Evolutionary conservation across 2,113 vertebrate species (phyloP).

Genomic region (Echinops telfairi): DNA sequence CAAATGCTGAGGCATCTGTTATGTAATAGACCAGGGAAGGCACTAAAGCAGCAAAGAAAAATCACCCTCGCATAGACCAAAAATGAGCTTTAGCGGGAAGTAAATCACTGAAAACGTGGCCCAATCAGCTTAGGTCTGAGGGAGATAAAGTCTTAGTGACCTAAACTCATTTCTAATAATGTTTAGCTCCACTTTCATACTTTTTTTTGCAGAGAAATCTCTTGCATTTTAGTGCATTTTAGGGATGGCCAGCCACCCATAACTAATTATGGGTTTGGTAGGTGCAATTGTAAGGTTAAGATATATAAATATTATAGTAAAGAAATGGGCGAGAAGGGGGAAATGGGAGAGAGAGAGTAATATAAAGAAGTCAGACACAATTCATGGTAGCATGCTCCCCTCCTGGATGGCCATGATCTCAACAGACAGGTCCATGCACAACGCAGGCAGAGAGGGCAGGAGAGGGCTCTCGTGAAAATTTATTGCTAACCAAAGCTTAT

Average conservation of each 20-base stretch:
- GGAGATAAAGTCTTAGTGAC: conserved; percentile 44
- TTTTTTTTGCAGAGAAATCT: conserved; percentile 18
- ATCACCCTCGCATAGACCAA: not conserved
- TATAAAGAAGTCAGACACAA: too few species aligned
- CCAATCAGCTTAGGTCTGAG: not conserved
- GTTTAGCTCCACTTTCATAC: not conserved
- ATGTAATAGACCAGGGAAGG: conserved; percentile 13
- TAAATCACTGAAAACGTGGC: conserved; percentile 7
- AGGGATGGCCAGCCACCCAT: not conserved
- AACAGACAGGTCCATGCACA: too few species aligned
- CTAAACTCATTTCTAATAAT: conserved; percentile 33
- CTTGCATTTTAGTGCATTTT: not conserved
- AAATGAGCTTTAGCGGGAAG: conserved; percentile 20
- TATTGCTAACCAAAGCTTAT: too few species aligned
- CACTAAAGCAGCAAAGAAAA: conserved; percentile 2
- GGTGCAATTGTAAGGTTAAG: too few species aligned
- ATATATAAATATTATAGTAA: too few species aligned
- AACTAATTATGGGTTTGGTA: too few species aligned
- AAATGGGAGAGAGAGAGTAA: too few species aligned
- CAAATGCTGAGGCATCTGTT: not conserved
- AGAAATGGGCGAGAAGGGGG: too few species aligned
- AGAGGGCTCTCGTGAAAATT: too few species aligned
- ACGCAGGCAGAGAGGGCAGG: too few species aligned
- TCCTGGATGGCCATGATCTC: too few species aligned
- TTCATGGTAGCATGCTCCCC: too few species aligned